Conservation (phyloP, 2,113 vertebrate genomes). For the Opisthocomus hoazin region DNA sequence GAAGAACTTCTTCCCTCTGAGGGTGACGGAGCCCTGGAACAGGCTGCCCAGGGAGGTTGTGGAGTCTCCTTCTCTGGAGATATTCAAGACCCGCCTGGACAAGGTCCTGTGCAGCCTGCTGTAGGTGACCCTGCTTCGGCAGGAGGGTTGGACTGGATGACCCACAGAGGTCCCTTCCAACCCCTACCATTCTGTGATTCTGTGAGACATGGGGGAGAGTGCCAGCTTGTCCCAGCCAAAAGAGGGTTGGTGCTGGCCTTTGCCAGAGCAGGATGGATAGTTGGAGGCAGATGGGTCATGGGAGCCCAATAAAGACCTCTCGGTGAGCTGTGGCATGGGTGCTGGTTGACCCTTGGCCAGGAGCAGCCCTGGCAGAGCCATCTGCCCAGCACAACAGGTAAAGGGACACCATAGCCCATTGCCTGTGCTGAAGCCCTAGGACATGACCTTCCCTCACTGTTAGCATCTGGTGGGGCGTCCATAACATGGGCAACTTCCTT, state of each 20-base stretch:
- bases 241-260: not conserved
- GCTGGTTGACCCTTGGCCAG: not conserved
- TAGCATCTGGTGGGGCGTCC: not conserved
- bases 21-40: too few species aligned
- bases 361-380: not conserved
- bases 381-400: not conserved
- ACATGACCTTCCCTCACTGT: not conserved
- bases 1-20: too few species aligned
- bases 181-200: too few species aligned
- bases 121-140: too few species aligned
- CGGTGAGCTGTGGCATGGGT: accelerated
- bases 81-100: too few species aligned
- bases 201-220: not conserved
- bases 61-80: too few species aligned
- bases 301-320: not conserved
- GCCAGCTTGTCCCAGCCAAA: not conserved
- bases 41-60: too few species aligned
- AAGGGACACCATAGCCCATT: not conserved
- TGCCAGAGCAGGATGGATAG: not conserved
- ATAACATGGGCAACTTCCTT: not conserved
- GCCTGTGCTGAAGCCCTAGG: not conserved
- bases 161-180: too few species aligned
- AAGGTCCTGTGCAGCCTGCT: too few species aligned
- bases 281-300: not conserved
- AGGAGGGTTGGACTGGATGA: too few species aligned